Evolutionary conservation across 1,140 invertebrate genomes (phyloP).

Genomic region (Drosophila ananassae): DNA sequence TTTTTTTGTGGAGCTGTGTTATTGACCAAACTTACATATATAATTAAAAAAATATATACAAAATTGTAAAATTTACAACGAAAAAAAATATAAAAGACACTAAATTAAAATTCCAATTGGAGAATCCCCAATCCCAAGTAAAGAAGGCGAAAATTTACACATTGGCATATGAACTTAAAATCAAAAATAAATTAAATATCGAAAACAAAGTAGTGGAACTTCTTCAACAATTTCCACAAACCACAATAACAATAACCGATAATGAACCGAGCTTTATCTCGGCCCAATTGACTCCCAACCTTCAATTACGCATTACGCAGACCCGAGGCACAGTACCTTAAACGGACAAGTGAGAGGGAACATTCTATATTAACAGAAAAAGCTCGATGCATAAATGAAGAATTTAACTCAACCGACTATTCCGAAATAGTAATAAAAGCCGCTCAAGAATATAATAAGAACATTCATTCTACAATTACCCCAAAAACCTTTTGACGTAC

Average conservation of each 20-base stretch:
- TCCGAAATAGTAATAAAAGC: conserved; percentile 12
- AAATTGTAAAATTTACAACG: conserved; percentile 19
- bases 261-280: background rate
- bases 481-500: conserved; percentile 2
- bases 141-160: background rate
- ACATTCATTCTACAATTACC: background rate
- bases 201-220: conserved; percentile 11
- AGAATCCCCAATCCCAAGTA: too few species aligned
- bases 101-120: too few species aligned
- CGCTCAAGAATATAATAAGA: conserved; percentile 2
- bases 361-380: conserved; percentile 2
- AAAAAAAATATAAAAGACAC: too few species aligned
- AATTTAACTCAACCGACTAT: conserved; percentile 8
- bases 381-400: conserved; percentile 3
- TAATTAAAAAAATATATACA: conserved; percentile 17
- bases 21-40: background rate
- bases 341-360: background rate
- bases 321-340: conserved; percentile 2
- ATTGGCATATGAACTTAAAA: conserved; percentile 10
- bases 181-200: conserved; percentile 27
- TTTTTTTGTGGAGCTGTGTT: too few species aligned
- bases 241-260: background rate
- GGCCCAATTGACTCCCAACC: background rate
- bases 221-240: background rate
- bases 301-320: conserved; percentile 3